phyloP scores from a whole-genome alignment of 2,113 vertebrate species.

The Rhynchopsitta pachyrhyncha region DNA sequence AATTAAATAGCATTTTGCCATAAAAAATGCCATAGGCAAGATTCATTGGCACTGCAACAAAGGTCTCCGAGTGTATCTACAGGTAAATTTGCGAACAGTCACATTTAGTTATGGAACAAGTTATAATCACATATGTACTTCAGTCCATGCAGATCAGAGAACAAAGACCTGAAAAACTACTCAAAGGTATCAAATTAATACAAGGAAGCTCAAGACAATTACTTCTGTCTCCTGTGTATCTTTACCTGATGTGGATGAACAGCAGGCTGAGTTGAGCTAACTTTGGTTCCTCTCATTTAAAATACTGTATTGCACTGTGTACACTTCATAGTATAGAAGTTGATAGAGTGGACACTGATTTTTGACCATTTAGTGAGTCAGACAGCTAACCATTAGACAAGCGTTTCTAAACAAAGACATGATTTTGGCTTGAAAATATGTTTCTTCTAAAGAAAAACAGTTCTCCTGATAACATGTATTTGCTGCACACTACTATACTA shows the following conservation, averaged over 20 bases:
- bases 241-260: neutral
- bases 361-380: neutral
- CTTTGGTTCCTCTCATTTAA: neutral
- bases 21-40: neutral
- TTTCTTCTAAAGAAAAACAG: neutral
- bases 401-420: neutral
- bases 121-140: neutral
- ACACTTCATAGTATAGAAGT: neutral
- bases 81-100: neutral
- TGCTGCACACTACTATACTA: neutral
- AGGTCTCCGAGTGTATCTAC: neutral
- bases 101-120: neutral
- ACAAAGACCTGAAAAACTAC: neutral
- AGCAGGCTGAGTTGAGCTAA: neutral
- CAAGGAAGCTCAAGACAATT: neutral
- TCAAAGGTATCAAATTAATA: neutral
- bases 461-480: neutral
- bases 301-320: neutral
- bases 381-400: neutral
- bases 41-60: neutral
- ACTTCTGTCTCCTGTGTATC: neutral
- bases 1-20: neutral
- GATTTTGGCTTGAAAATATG: neutral
- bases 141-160: neutral
- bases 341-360: accelerated